A percentile compares a stretch with the other conserved stretches of the same genome.
Evolutionary conservation across 2,113 vertebrate genomes (phyloP).

Genomic region (Heloderma charlesbogerti): DNA sequence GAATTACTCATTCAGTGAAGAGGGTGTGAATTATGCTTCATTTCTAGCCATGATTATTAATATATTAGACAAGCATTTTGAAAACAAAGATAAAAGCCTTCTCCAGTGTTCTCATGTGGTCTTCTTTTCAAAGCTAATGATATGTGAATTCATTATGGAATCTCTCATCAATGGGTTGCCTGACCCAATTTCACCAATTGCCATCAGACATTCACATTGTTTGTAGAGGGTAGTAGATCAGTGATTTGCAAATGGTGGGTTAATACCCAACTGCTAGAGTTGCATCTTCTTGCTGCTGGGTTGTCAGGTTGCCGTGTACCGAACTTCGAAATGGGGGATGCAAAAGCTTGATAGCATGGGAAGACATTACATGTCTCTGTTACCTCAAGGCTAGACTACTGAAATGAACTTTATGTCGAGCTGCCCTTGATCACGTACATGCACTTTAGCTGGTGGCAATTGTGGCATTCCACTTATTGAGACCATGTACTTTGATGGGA

Average conservation of each 20-base stretch:
- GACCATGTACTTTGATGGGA: background rate
- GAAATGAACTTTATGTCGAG: background rate
- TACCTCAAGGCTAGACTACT: background rate
- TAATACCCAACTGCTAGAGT: conserved; percentile 25
- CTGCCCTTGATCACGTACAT: background rate
- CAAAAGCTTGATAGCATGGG: background rate
- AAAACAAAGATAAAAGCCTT: conserved; percentile 26
- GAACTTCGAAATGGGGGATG: background rate
- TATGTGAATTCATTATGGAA: conserved; percentile 47
- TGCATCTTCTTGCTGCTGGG: conserved; percentile 26
- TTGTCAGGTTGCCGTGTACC: background rate
- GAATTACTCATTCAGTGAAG: conserved; percentile 14
- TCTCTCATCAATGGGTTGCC: conserved; percentile 21
- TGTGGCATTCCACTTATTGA: background rate
- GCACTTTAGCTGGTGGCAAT: background rate
- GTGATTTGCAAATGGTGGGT: background rate
- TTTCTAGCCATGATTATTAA: conserved; percentile 36
- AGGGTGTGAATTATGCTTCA: conserved; percentile 15
- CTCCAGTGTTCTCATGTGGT: conserved; percentile 32
- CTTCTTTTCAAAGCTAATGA: conserved; percentile 37
- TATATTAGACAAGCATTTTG: conserved; percentile 26
- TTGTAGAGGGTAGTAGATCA: conserved; percentile 35
- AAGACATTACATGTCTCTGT: background rate
- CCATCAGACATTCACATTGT: conserved; percentile 44
- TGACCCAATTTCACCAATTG: background rate